Percentiles rank a stretch among this genome's conserved stretches.
Conservation (phyloP, 2,113 vertebrate genomes). For the Nettapus auritus region DNA sequence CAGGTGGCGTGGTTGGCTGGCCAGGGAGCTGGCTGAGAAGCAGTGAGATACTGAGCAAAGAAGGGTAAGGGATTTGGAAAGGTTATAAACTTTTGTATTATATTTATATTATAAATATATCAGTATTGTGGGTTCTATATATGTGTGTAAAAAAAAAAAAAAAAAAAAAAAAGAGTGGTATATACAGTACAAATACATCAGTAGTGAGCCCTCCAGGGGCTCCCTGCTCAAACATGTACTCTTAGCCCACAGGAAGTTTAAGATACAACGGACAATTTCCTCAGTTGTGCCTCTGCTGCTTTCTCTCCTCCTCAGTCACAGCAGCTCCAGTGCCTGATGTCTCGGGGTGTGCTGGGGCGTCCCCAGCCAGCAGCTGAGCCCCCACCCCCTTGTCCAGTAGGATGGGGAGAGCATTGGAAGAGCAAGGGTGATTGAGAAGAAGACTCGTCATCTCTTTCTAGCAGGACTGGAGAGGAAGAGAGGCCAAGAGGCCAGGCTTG, state of each 20-base stretch:
- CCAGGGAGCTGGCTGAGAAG: not conserved
- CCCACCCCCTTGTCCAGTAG: accelerated
- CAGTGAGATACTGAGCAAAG: not conserved
- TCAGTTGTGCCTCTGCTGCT: not conserved
- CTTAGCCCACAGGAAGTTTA: not conserved
- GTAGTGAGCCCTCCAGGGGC: not conserved
- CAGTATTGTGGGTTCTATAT: not conserved
- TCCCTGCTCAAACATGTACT: accelerated
- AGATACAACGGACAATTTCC: not conserved
- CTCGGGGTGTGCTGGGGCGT: accelerated
- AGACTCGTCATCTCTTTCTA: not conserved
- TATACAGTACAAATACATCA: accelerated
- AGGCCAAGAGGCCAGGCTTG: not conserved
- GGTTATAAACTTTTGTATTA: not conserved
- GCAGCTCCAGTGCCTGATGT: accelerated
- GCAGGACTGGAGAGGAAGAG: not conserved
- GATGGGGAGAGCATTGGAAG: not conserved
- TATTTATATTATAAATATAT: not conserved
- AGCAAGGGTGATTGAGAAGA: not conserved
- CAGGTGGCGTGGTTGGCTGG: not conserved
- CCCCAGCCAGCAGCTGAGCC: not conserved
- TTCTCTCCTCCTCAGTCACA: not conserved
- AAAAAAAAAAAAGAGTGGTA: not conserved
- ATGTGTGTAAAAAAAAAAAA: accelerated
- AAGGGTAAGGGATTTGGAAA: not conserved